phyloP scores from a whole-genome alignment of 2,113 vertebrate genomes.

The Pardalotus punctatus region DNA sequence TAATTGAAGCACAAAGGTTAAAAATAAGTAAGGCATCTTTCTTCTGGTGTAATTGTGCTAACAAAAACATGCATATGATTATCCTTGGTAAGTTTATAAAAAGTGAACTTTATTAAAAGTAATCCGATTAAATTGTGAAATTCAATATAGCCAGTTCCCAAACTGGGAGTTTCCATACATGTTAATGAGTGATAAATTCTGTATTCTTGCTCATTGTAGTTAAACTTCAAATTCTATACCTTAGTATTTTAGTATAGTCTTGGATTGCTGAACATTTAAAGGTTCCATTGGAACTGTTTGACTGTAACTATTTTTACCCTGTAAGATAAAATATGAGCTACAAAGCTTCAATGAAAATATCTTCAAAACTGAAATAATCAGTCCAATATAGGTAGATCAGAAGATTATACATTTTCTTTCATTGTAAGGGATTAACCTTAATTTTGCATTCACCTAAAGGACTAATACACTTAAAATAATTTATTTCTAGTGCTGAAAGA shows the following conservation, averaged over 20 bases:
- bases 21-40: neutral
- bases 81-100: neutral
- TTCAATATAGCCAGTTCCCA: neutral
- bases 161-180: neutral
- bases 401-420: neutral
- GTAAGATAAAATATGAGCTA: neutral
- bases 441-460: neutral
- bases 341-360: neutral
- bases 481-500: neutral
- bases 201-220: neutral
- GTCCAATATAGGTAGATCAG: neutral
- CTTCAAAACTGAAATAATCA: neutral
- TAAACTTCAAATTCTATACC: neutral
- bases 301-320: neutral
- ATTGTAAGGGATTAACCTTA: neutral
- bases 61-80: neutral
- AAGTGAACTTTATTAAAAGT: neutral
- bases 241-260: neutral
- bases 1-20: neutral
- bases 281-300: neutral
- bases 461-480: neutral
- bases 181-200: neutral
- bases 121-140: slow-evolving; percentile 28
- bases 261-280: neutral
- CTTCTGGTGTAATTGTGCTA: neutral